phyloP scores from a whole-genome alignment of 2,113 vertebrate genomes.

The Leuciscus idus region DNA sequence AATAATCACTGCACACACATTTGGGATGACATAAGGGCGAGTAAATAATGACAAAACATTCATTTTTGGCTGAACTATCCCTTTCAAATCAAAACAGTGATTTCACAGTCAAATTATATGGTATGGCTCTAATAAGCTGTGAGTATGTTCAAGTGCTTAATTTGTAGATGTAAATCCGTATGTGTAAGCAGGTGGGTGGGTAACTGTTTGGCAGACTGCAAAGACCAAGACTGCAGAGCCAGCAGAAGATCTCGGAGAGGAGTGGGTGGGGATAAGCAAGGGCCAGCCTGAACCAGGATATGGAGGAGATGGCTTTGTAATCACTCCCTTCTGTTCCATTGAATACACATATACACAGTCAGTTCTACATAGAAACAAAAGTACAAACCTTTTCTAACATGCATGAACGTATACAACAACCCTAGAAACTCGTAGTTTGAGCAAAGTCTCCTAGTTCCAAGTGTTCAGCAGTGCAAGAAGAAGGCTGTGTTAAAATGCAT shows the following conservation, averaged over 20 bases:
- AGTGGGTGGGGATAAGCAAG: slow-evolving; percentile 47
- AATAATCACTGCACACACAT: not conserved
- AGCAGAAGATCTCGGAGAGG: slow-evolving; percentile 51
- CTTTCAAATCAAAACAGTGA: not conserved
- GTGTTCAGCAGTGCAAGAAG: not conserved
- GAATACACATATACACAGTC: not conserved
- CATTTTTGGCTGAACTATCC: slow-evolving; percentile 12
- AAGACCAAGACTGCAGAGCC: slow-evolving; percentile 52
- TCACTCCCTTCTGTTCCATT: slow-evolving; percentile 43
- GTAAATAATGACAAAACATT: slow-evolving; percentile 19
- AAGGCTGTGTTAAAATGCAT: slow-evolving; percentile 48
- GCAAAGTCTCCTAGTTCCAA: not conserved
- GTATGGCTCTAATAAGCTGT: slow-evolving; percentile 7
- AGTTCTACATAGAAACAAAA: not conserved
- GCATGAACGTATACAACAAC: not conserved
- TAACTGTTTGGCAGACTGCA: slow-evolving; percentile 21
- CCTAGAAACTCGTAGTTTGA: not conserved
- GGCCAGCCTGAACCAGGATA: slow-evolving; percentile 38
- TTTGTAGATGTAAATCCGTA: slow-evolving; percentile 32
- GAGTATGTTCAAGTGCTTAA: slow-evolving; percentile 46
- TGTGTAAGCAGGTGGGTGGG: slow-evolving; percentile 31
- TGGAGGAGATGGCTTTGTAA: slow-evolving; percentile 45
- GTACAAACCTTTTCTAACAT: not conserved
- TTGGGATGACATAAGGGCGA: not conserved
- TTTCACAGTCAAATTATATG: not conserved